Evolutionary conservation across 2,113 vertebrate species (phyloP).

Genomic region (Etheostoma cragini): DNA sequence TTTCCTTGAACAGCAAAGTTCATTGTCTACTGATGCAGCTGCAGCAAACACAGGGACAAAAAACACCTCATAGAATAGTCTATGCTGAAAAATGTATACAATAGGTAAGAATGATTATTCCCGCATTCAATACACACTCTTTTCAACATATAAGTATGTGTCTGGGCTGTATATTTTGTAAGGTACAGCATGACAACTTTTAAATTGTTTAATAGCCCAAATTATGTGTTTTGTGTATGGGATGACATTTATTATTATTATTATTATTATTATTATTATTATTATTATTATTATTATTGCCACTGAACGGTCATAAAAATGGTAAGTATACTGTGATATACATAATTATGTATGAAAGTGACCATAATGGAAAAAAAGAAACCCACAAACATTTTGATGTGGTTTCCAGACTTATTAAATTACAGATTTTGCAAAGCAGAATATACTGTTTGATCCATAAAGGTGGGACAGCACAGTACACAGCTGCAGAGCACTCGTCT

Average conservation of each 20-base stretch:
- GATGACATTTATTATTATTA: not conserved
- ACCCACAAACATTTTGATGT: not conserved
- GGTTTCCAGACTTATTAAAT: not conserved
- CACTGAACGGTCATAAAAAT: not conserved
- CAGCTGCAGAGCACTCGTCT: not conserved
- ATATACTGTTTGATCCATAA: not conserved
- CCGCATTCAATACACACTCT: not conserved
- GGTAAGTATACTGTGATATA: not conserved
- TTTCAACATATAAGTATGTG: not conserved
- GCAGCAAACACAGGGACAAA: slow-evolving; percentile 3
- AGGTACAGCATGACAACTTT: not conserved
- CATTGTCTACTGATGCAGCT: slow-evolving; percentile 1
- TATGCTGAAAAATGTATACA: not conserved
- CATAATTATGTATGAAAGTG: not conserved
- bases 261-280: not conserved
- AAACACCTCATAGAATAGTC: not conserved
- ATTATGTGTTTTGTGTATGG: not conserved
- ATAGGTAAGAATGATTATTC: not conserved
- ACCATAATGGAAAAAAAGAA: not conserved
- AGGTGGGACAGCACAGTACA: not conserved
- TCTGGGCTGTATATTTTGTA: not conserved
- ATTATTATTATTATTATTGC: not conserved
- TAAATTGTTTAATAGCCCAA: not conserved
- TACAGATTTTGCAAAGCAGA: not conserved
- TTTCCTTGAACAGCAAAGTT: not conserved